These are phyloP conservation scores for Hirtodrosophila alboralis DNA, from an alignment of 2,888 invertebrate genomes.

Conservation along the genomic window DNA sequence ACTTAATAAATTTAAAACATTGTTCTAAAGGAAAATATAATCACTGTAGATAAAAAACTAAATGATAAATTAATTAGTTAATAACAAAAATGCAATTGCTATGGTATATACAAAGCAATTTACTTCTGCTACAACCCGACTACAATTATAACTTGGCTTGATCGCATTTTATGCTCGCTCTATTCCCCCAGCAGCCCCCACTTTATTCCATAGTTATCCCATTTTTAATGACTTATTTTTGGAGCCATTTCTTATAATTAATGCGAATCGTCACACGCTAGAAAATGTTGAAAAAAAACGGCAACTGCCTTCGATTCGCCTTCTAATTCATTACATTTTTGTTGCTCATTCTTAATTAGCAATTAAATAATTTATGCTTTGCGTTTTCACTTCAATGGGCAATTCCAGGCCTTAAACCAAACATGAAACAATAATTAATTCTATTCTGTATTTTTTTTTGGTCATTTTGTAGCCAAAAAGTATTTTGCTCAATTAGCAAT, in stretches of 20 bases:
- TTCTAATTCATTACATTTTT: slow-evolving; percentile 67
- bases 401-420: slow-evolving; percentile 46
- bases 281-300: slow-evolving; percentile 45
- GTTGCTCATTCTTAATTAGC: slow-evolving; percentile 72
- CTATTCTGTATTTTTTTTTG: slow-evolving; percentile 20
- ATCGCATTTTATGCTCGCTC: slow-evolving; percentile 3
- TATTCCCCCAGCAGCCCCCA: background rate
- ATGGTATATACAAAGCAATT: no score
- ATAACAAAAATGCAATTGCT: no score
- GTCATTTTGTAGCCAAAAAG: slow-evolving; percentile 50
- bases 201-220: background rate
- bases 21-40: no score
- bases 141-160: slow-evolving; percentile 12
- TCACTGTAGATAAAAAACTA: no score
- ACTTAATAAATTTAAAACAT: no score
- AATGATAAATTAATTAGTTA: no score
- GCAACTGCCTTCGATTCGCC: slow-evolving; percentile 68
- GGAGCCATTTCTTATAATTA: slow-evolving; percentile 76
- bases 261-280: slow-evolving; percentile 80
- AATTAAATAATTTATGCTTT: slow-evolving; percentile 80
- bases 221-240: slow-evolving; percentile 67
- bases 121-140: no score
- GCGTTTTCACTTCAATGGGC: slow-evolving; percentile 54
- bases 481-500: slow-evolving; percentile 76
- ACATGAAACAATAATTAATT: slow-evolving; percentile 77